phyloP scores from a whole-genome alignment of 2,113 vertebrate species.

The Nibea coibor region DNA sequence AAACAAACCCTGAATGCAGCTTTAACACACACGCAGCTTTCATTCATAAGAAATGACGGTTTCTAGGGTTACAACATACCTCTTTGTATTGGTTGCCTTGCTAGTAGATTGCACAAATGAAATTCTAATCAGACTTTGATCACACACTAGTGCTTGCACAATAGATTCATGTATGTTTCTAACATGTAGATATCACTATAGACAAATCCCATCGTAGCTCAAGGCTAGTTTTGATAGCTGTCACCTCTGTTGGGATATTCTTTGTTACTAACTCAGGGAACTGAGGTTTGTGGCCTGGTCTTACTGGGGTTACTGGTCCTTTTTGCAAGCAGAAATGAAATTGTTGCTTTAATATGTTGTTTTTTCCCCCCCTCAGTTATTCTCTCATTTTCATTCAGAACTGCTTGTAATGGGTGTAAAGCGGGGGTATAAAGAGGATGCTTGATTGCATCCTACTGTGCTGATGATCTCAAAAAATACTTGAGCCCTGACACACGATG shows the following conservation, averaged over 20 bases:
- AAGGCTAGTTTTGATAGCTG: conserved; percentile 66
- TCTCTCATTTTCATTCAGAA: conserved; percentile 40
- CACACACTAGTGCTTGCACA: conserved; percentile 65
- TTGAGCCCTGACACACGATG: conserved; percentile 33
- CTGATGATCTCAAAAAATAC: conserved; percentile 37
- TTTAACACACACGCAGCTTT: conserved; percentile 56
- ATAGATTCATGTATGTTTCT: conserved; percentile 65
- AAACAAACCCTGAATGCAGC: conserved; percentile 47
- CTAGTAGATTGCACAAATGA: conserved; percentile 75
- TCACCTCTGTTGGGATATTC: conserved; percentile 68
- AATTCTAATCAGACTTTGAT: conserved; percentile 68
- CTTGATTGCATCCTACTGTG: conserved; percentile 43
- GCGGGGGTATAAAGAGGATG: conserved; percentile 12
- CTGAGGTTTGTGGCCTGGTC: conserved; percentile 77
- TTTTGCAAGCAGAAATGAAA: conserved; percentile 67
- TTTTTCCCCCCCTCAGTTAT: conserved; percentile 42
- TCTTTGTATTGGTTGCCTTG: conserved; percentile 71
- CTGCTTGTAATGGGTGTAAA: conserved; percentile 38
- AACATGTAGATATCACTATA: conserved; percentile 53
- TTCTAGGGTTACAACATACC: conserved; percentile 63
- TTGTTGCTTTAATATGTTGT: conserved; percentile 61
- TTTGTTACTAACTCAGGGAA: conserved; percentile 88
- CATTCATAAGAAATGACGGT: conserved; percentile 54
- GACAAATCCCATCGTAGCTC: conserved; percentile 64
- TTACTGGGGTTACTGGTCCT: conserved; percentile 53